Conservation (phyloP, 2,113 vertebrate species). For the Genyomyrus donnyi region DNA sequence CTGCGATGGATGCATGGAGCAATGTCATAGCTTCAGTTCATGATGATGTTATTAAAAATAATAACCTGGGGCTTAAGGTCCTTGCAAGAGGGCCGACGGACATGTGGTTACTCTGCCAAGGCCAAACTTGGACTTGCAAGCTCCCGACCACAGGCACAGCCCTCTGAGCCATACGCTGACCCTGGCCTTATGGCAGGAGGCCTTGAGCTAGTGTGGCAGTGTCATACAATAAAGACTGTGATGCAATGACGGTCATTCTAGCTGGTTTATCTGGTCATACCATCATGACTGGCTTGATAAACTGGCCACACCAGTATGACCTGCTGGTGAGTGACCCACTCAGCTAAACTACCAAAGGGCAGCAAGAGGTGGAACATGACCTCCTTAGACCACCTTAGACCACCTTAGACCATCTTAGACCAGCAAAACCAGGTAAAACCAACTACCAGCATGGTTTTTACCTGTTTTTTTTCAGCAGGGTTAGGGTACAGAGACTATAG, state of each 20-base stretch:
- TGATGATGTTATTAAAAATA: background rate
- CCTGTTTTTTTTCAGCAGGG: background rate
- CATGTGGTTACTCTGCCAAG: background rate
- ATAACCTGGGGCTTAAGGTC: background rate
- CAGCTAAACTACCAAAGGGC: background rate
- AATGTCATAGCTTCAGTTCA: background rate
- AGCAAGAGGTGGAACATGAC: background rate
- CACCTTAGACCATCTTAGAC: too few relatives aligned
- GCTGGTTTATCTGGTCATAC: background rate
- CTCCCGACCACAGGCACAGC: background rate
- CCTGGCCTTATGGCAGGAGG: background rate
- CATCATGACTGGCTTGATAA: background rate
- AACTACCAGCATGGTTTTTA: background rate
- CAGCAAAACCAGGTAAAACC: background rate
- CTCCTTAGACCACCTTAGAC: background rate
- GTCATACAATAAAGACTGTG: background rate
- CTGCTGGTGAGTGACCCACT: background rate
- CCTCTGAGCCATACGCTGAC: background rate
- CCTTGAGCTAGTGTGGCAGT: background rate
- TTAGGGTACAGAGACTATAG: background rate
- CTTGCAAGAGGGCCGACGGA: too few relatives aligned
- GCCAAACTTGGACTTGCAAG: background rate
- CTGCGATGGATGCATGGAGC: background rate
- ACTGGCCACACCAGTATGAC: background rate
- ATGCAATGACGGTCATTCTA: background rate